Conservation (phyloP, 2,888 invertebrate species). For the Actias luna region DNA sequence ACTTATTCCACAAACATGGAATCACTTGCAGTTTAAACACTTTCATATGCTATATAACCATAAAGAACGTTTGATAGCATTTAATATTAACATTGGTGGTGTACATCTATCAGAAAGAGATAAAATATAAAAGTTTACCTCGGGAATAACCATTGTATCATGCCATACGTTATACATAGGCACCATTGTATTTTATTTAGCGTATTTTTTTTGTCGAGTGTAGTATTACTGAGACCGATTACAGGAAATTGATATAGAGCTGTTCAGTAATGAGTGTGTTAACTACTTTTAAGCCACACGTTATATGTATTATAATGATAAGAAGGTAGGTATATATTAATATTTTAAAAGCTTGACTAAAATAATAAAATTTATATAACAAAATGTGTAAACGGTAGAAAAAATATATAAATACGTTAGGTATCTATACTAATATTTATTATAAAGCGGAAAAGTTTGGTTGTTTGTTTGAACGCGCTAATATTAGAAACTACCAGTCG, state of each 20-base stretch:
- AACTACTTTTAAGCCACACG: not conserved
- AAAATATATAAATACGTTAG: too few relatives aligned
- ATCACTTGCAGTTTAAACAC: too few relatives aligned
- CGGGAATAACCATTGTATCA: not conserved
- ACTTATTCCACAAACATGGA: too few relatives aligned
- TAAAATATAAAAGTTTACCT: not conserved
- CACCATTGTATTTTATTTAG: not conserved
- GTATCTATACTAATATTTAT: too few relatives aligned
- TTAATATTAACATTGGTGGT: not conserved
- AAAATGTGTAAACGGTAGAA: too few relatives aligned
- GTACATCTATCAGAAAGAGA: not conserved
- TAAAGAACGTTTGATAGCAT: too few relatives aligned
- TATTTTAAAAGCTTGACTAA: too few relatives aligned
- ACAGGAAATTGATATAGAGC: constrained; percentile 1
- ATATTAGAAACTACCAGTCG: too few relatives aligned
- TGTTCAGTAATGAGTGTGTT: not conserved
- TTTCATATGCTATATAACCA: too few relatives aligned
- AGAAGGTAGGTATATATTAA: not conserved
- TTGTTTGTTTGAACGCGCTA: too few relatives aligned
- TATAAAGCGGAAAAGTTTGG: too few relatives aligned
- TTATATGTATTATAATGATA: not conserved
- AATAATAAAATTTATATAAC: not conserved
- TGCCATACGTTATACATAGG: not conserved
- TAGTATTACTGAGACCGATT: not conserved
- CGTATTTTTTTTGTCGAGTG: not conserved